Base-by-base conservation (phyloP, 2,888 invertebrate species). In the Pasiphila rectangulata region DNA sequence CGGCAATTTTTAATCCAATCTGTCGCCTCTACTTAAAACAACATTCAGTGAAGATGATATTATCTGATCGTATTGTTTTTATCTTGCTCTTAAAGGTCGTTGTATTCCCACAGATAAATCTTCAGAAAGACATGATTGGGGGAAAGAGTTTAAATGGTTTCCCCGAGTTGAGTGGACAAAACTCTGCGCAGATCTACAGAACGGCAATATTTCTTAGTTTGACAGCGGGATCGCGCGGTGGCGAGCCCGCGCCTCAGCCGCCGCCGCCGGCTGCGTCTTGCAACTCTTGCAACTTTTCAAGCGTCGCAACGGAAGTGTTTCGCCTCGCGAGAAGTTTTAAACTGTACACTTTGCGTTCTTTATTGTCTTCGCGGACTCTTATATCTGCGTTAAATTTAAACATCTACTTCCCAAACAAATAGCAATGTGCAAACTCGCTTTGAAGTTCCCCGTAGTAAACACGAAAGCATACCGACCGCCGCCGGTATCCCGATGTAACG, bases 291-390 rank as follows among this genome's bases (percentile, higher is more conserved):
- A 83, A 87, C 79, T 85, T 85, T 79, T 63, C 63, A 70, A 71
- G 75, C 76, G 75, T 68, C 71, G 74, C 74, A 58, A 63, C 69
- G 60, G 57, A 77, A 59, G 74, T 79, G 74, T 78, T 78, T 75
- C 77, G 72, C 69, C 61, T 74, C 64, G 70, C 61, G 67, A 70
- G 78, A 83, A 85, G 70, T 85, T 85, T 85, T 74, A 80, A 85
- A 83, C 79, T 79, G 74, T 72, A 75, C 83, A 79, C 79, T 84
- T 82, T 78, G 72, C 72, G 72, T 82, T 80, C 81, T 83, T 83
- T 84, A 85, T 84, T 84, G 80, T 86, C 78, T 83, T 75, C 74
- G 58, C 65, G 66, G 65, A 54, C 65, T 74, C 69, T 63, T 74
- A 66, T 78, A 72, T 77, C 71, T 69, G 73, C 69, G 73, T 76